These are phyloP conservation scores for Macropis europaea DNA, from an alignment of 2,888 invertebrate species.

Conservation along the genomic window DNA sequence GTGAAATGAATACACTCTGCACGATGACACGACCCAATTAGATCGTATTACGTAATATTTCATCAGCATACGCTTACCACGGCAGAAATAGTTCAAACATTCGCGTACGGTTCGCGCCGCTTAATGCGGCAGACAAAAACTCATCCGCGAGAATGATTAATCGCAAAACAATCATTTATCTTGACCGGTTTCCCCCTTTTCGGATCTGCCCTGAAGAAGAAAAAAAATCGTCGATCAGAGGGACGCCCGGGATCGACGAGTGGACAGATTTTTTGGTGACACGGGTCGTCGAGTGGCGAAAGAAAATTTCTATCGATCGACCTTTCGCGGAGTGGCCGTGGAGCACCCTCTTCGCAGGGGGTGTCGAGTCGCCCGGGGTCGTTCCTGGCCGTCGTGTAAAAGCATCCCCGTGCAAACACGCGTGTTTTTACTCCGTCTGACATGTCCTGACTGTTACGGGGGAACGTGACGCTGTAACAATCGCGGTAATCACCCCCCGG, in stretches of 20 bases:
- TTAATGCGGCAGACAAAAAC: no score
- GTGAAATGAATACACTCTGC: no score
- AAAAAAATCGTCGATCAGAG: background rate
- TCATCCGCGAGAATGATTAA: no score
- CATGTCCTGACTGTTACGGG: conserved; percentile 27
- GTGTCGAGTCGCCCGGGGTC: conserved; percentile 28
- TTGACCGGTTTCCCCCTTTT: no score
- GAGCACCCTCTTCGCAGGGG: conserved; percentile 21
- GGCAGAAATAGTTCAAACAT: no score
- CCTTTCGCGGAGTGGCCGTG: conserved; percentile 4
- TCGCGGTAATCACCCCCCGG: conserved; percentile 35
- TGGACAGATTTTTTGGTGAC: background rate
- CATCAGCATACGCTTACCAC: no score
- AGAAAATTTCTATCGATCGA: conserved; percentile 42
- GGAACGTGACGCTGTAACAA: conserved; percentile 49
- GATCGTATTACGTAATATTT: no score
- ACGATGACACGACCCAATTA: no score
- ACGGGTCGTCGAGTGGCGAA: background rate
- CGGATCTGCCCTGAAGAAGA: no score
- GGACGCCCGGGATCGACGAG: no score
- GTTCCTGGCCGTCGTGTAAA: conserved; percentile 32
- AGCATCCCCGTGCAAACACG: conserved; percentile 37
- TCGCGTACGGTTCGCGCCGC: no score
- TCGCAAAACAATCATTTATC: no score
- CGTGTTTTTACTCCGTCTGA: conserved; percentile 37